A percentile compares a stretch with the other conserved stretches of the same genome.
These are phyloP conservation scores for Tuberolachnus salignus DNA, from an alignment of 2,888 invertebrate species.

Conservation along the genomic window DNA sequence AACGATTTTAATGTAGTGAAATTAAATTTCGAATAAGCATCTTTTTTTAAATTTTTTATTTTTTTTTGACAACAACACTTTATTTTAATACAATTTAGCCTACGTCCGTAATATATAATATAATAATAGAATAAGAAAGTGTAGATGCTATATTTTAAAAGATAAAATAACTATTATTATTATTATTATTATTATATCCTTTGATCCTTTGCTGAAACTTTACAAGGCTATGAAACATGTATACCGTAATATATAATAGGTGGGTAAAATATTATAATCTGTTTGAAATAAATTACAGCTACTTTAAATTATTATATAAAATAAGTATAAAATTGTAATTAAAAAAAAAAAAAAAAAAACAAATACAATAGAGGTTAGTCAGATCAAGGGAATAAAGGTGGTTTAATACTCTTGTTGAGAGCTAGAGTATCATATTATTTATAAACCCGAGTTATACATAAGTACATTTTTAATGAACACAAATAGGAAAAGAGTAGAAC, in stretches of 20 bases:
- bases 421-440: no score
- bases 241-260: neutral
- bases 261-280: neutral
- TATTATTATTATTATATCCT: neutral
- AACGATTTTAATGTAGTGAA: no score
- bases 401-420: no score
- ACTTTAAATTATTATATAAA: neutral
- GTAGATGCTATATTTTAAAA: neutral
- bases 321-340: no score
- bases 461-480: no score
- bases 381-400: no score
- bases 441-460: no score
- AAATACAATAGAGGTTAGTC: no score
- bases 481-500: no score
- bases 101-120: neutral
- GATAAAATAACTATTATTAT: neutral
- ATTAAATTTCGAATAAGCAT: no score
- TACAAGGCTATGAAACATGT: neutral
- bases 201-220: neutral
- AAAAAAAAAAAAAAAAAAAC: no score
- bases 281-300: neutral
- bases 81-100: neutral
- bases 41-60: no score
- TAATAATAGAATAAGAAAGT: neutral
- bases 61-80: neutral